A percentile compares a stretch with the other conserved stretches of the same genome.
These are phyloP conservation scores for Trachops cirrhosus DNA, from an alignment of 2,797 vertebrate genomes.

Conservation along the genomic window DNA sequence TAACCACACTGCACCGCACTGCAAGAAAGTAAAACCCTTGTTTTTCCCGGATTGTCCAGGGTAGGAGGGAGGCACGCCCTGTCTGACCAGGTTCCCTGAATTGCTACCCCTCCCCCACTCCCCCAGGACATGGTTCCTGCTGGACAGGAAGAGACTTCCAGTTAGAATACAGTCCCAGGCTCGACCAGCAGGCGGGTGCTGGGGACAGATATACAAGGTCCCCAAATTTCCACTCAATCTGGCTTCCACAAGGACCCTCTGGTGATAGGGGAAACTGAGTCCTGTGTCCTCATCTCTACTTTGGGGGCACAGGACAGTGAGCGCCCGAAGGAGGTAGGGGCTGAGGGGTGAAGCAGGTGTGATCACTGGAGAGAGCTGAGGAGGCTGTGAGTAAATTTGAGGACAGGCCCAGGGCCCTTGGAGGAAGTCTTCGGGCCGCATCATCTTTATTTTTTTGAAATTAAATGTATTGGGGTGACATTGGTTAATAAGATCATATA, in stretches of 20 bases:
- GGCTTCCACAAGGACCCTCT: neutral
- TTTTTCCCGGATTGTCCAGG: neutral
- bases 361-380: neutral
- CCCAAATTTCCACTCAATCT: neutral
- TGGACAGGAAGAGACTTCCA: neutral
- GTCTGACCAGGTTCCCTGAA: neutral
- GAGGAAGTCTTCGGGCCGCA: neutral
- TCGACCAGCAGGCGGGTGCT: neutral
- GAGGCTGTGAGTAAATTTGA: neutral
- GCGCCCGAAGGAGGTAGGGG: neutral
- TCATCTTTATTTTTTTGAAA: neutral
- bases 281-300: neutral
- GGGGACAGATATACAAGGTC: neutral
- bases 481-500: neutral
- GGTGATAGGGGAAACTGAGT: neutral
- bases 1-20: neutral
- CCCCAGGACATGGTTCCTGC: neutral
- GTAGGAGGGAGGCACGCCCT: neutral
- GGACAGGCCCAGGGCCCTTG: neutral
- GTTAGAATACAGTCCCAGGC: neutral
- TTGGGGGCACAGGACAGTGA: neutral
- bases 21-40: neutral
- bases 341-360: neutral
- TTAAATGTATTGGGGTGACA: neutral
- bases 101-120: neutral